Base-by-base conservation (phyloP, 2,113 vertebrate genomes). In the Stomatorhinus ivindoensis region DNA sequence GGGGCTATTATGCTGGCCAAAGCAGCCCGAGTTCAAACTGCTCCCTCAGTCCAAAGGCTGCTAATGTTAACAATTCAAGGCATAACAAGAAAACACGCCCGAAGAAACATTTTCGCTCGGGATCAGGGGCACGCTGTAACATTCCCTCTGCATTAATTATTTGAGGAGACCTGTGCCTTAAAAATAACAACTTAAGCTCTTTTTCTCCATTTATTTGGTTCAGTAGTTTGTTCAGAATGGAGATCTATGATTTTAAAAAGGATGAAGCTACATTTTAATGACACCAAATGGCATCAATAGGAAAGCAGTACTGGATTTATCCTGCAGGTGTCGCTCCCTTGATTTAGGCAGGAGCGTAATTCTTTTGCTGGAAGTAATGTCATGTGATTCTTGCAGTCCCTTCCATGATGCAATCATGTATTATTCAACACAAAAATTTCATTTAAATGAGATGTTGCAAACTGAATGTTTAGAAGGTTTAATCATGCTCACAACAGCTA, bases 361-460 rank as follows among this genome's bases (percentile, higher is more conserved):
- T 47, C 85, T 47, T 51, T 50, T 39, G 85, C 48, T 55, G 85
- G 85, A 51, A 50, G 85, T 55, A 53, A 53, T 87, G 50, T 47
- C 50, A 53, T 87, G 50, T 87, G 85, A 51, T 27, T 87, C 15
- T 87, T 87, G 27, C 47, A 35, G 85, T 42, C 85, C 85, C 85
- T 86, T 55, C 55, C 85, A 87, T 87, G 85, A 87, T 55, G 85
- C 85, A 87, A 55, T 42, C 85, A 53, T 87, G 27, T 47, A 87
- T 87, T 87, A 87, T 87, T 87, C 48, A 87, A 87, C 27, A 53
- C 27, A 87, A 13, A 87, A 87, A 86, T 9, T 53, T 86, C 13
- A 55, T 87, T 51, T 31, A 87, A 87, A 87, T 87, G 50, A 87
- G 27, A 53, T 87, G 85, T 87, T 17, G 11, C 15, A 76, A 87